These are phyloP conservation scores for Erythrocebus patas DNA, from an alignment of 2,113 vertebrate species.

Conservation along the genomic window DNA sequence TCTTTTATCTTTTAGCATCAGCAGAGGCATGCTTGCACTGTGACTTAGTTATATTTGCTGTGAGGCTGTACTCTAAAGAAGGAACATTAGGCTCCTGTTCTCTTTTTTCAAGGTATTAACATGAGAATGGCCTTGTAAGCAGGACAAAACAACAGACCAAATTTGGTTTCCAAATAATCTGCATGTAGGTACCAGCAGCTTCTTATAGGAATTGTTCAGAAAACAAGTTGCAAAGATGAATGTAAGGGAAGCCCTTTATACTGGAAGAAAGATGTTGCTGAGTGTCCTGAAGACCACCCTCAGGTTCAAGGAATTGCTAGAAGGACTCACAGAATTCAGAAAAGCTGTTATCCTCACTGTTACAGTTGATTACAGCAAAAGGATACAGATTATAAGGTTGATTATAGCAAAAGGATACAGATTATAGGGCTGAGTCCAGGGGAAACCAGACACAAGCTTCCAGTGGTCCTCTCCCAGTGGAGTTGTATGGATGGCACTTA, in stretches of 20 bases:
- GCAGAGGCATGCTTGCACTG: background rate
- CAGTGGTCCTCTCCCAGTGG: background rate
- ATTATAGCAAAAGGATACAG: background rate
- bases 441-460: background rate
- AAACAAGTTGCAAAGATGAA: background rate
- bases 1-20: background rate
- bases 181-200: background rate
- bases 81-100: background rate
- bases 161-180: background rate
- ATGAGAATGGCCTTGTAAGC: background rate
- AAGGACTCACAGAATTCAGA: background rate
- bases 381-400: background rate
- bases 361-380: background rate
- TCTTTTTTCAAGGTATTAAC: background rate
- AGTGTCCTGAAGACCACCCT: background rate
- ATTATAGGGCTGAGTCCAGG: background rate
- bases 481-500: background rate
- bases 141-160: background rate
- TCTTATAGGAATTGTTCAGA: background rate
- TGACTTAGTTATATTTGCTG: background rate
- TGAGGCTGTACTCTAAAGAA: background rate
- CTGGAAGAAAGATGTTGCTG: too few species aligned
- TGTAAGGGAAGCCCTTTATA: background rate
- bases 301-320: background rate
- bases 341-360: background rate